phyloP scores from a whole-genome alignment of 2,113 vertebrate genomes.

The Dicentrarchus labrax region DNA sequence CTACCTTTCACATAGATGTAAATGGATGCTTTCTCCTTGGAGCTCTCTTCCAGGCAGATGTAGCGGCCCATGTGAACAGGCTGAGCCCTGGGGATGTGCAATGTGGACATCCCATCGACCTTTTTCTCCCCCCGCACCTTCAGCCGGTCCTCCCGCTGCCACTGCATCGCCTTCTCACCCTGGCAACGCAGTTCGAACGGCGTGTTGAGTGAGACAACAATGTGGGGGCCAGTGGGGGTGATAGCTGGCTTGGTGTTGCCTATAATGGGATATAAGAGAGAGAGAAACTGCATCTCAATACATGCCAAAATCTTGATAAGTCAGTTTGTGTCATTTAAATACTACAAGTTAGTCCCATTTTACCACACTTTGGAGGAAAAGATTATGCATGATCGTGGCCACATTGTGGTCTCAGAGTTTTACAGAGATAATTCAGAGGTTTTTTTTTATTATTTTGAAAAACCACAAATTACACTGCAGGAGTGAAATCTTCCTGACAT shows the following conservation, averaged over 20 bases:
- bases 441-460: background rate
- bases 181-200: constrained; percentile 77
- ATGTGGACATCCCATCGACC: constrained; percentile 41
- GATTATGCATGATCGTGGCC: background rate
- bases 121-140: constrained; percentile 58
- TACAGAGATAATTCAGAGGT: background rate
- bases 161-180: constrained; percentile 74
- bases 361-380: background rate
- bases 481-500: background rate
- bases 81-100: constrained; percentile 65
- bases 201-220: constrained; percentile 72
- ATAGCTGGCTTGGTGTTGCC: constrained; percentile 80
- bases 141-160: constrained; percentile 77
- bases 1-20: constrained; percentile 96
- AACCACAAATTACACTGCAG: background rate
- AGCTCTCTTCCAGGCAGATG: constrained; percentile 85
- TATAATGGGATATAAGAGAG: constrained; percentile 38
- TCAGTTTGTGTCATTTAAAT: background rate
- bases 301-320: background rate
- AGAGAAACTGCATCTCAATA: background rate
- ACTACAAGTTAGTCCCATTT: background rate
- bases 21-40: constrained; percentile 82
- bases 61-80: constrained; percentile 86
- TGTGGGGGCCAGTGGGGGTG: constrained; percentile 60
- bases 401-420: background rate